phyloP scores from a whole-genome alignment of 2,113 vertebrate genomes.

The Esox niger region DNA sequence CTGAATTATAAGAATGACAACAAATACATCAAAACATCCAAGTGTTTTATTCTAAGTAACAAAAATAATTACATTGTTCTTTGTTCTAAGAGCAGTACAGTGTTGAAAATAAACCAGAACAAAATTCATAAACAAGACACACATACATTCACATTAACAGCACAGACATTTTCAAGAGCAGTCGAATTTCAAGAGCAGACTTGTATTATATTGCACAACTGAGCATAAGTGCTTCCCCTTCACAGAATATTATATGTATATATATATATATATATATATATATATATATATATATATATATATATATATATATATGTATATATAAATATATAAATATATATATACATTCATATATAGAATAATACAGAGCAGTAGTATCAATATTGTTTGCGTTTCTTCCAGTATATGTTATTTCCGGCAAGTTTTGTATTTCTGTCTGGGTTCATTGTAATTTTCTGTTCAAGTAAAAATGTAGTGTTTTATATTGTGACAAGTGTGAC shows the following conservation, averaged over 20 bases:
- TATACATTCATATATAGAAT: slow-evolving; percentile 10
- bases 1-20: slow-evolving; percentile 15
- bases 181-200: slow-evolving; percentile 2
- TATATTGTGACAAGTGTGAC: too few species aligned
- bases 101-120: slow-evolving; percentile 41
- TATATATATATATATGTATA: too few species aligned
- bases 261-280: slow-evolving; percentile 15
- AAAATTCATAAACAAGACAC: slow-evolving; percentile 50
- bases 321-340: too few species aligned
- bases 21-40: slow-evolving; percentile 41
- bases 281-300: too few species aligned
- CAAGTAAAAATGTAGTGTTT: too few species aligned
- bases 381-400: slow-evolving; percentile 2
- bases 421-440: not conserved
- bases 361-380: slow-evolving; percentile 14
- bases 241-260: slow-evolving; percentile 21
- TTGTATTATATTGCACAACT: slow-evolving; percentile 59
- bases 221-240: slow-evolving; percentile 51
- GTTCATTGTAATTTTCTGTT: not conserved
- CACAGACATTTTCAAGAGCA: slow-evolving; percentile 54
- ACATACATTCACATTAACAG: slow-evolving; percentile 55
- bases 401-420: slow-evolving; percentile 1
- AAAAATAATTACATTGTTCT: slow-evolving; percentile 76
- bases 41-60: slow-evolving; percentile 77
- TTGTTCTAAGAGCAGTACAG: slow-evolving; percentile 63